A percentile compares a stretch with the other conserved stretches of the same genome.
Conservation (phyloP, 2,888 invertebrate genomes). For the Halocaridina rubra region DNA sequence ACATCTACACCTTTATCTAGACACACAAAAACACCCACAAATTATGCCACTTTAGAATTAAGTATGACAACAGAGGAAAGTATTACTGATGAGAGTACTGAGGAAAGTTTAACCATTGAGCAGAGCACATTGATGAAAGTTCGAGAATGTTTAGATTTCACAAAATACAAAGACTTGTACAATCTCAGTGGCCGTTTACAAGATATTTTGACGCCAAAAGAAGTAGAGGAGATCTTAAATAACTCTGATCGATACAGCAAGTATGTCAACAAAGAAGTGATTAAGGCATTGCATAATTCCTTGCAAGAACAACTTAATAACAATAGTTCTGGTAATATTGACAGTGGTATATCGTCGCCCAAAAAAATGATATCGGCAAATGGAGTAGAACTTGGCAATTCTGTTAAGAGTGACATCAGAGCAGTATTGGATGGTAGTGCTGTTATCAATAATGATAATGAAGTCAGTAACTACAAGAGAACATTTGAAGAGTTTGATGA, state of each 20-base stretch:
- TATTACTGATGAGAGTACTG: constrained; percentile 19
- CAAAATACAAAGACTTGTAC: constrained; percentile 67
- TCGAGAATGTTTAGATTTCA: constrained; percentile 65
- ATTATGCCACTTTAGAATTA: not conserved
- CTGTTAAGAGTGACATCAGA: constrained; percentile 17
- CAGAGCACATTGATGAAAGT: constrained; percentile 64
- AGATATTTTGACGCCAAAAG: constrained; percentile 66
- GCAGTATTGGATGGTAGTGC: constrained; percentile 38
- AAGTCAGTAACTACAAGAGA: constrained; percentile 1
- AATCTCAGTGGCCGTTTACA: constrained; percentile 66
- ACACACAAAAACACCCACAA: not conserved
- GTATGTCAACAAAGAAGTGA: constrained; percentile 66
- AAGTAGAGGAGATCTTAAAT: constrained; percentile 67
- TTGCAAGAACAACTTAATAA: constrained; percentile 36
- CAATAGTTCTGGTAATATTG: constrained; percentile 28
- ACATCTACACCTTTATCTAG: constrained; percentile 57
- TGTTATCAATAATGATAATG: not conserved
- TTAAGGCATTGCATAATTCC: constrained; percentile 66
- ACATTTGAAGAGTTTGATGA: not conserved
- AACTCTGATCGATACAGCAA: constrained; percentile 66
- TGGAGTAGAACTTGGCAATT: constrained; percentile 34
- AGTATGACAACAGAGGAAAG: constrained; percentile 25
- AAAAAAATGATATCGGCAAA: constrained; percentile 38
- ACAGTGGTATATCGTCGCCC: constrained; percentile 53
- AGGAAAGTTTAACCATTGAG: constrained; percentile 63